Evolutionary conservation across 2,113 vertebrate genomes (phyloP), one percentile per base, ranked within the genome.

Genomic region (Melanostigma gelatinosum): DNA sequence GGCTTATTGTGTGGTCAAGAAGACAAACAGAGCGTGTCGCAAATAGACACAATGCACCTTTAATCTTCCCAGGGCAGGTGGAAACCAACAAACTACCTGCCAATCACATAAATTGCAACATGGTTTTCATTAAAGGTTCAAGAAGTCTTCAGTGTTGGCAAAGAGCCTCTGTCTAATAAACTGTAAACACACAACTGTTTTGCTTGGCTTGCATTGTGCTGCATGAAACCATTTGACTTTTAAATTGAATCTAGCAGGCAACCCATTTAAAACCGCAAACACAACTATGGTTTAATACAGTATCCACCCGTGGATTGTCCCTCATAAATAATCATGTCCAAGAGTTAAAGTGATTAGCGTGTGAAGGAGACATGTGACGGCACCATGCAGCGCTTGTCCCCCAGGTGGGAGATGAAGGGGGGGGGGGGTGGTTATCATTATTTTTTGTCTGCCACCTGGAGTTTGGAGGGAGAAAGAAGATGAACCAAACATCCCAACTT

Each of bases 241-340:
- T 95, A 97, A 97, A 97, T 98, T 96, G 93, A 96, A 97, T 97
- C 95, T 96, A 96, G 92, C 74, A 93, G 92, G 93, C 93, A 94
- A 94, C 95, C 93, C 83, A 93, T 96, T 97, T 96, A 93, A 82
- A 80, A 94, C 95, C 88, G 92, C 68, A 95, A 96, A 97, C 95
- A 96, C 95, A 96, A 97, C 97, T 96, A 96, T 93, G 96, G 96
- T 96, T 97, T 96, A 96, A 88, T 97, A 96, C 95, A 60, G 93
- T 95, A 96, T 96, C 96, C 95, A 95, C 94, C 93, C 92, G 94
- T 96, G 96, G 96, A 95, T 95, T 95, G 96, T 95, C 95, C 93
- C 95, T 97, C 94, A 96, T 96, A 96, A 97, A 97, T 96, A 96
- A 96, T 96, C 95, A 95, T 92, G 91, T 96, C 94, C 90, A 89